phyloP scores from a whole-genome alignment of 2,888 invertebrate genomes.

The Rambutsinella grinnellia region DNA sequence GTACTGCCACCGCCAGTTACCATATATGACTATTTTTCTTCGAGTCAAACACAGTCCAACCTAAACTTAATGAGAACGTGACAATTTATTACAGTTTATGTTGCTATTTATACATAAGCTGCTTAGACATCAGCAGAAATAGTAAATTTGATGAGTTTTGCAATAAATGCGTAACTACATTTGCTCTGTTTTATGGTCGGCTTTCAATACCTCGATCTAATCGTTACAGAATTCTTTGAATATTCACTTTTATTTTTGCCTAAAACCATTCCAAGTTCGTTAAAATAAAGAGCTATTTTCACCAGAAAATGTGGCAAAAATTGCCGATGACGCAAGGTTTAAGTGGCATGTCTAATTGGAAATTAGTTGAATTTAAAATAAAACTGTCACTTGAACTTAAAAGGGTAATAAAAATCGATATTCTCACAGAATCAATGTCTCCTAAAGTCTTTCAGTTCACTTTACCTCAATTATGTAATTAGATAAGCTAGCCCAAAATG shows the following conservation, averaged over 20 bases:
- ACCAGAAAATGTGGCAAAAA: too few relatives aligned
- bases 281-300: too few relatives aligned
- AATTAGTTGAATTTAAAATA: too few relatives aligned
- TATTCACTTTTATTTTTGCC: too few relatives aligned
- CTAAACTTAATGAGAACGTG: conserved; percentile 28
- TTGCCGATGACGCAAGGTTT: not conserved
- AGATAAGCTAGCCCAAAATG: conserved; percentile 32
- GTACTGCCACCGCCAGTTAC: not conserved
- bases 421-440: too few relatives aligned
- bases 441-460: not conserved
- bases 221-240: too few relatives aligned
- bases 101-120: conserved; percentile 17
- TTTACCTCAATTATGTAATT: conserved; percentile 24
- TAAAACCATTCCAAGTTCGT: not conserved
- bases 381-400: too few relatives aligned
- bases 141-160: not conserved
- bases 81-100: conserved; percentile 26
- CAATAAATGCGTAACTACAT: not conserved
- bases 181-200: not conserved
- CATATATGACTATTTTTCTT: not conserved
- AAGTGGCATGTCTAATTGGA: too few relatives aligned
- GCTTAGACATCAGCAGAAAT: not conserved
- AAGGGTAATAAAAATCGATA: too few relatives aligned
- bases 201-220: too few relatives aligned
- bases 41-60: not conserved